A percentile compares a stretch with the other conserved stretches of the same genome.
Conservation (phyloP, 2,797 vertebrate species). For the Myotis planiceps region DNA sequence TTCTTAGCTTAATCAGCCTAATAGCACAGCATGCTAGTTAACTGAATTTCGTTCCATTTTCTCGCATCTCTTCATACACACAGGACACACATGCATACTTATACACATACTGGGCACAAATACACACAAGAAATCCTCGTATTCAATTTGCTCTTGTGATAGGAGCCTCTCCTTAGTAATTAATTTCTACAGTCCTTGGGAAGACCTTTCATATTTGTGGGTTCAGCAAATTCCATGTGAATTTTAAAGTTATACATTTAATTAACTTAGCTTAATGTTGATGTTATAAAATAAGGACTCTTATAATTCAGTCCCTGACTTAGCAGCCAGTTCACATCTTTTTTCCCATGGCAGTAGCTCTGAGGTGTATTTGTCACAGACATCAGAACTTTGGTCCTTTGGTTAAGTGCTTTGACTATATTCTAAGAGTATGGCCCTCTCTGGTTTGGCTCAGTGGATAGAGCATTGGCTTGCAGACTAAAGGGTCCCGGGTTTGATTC, state of each 20-base stretch:
- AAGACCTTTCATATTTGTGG: constrained; percentile 54
- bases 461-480: no score
- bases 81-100: neutral
- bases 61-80: constrained; percentile 4
- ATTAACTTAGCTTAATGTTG: constrained; percentile 23
- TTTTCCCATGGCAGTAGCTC: neutral
- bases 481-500: no score
- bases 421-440: neutral
- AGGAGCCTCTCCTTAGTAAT: constrained; percentile 1
- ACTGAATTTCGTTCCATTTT: constrained; percentile 38
- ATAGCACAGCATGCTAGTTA: neutral
- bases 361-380: neutral
- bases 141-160: neutral
- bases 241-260: constrained; percentile 8
- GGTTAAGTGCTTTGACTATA: neutral
- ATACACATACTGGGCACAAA: neutral
- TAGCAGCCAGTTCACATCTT: neutral
- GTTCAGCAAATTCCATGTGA: neutral
- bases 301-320: neutral
- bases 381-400: neutral
- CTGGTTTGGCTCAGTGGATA: no score
- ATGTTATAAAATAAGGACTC: neutral
- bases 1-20: constrained; percentile 28
- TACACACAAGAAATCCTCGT: neutral
- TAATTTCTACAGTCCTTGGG: constrained; percentile 32